Percentiles rank a stretch among this genome's conserved stretches.
phyloP scores from a whole-genome alignment of 2,888 invertebrate species.

The Disparrhopalites patrizii region DNA sequence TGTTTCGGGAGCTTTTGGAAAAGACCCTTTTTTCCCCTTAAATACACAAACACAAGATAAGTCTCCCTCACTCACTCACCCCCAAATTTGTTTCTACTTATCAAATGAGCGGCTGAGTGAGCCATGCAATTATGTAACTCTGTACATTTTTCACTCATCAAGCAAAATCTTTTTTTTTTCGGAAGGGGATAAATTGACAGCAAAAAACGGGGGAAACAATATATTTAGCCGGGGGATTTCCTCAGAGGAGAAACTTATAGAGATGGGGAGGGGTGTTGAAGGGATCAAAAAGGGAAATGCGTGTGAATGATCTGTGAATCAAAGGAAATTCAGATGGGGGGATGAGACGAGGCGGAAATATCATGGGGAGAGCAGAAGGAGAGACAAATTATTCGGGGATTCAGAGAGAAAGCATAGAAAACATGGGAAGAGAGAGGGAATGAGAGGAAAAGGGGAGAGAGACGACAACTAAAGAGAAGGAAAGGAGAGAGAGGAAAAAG shows the following conservation, averaged over 20 bases:
- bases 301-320: too few relatives aligned
- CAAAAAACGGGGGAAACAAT: neutral
- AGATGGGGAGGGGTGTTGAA: too few relatives aligned
- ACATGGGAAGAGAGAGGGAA: neutral
- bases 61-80: too few relatives aligned
- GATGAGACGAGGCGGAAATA: too few relatives aligned
- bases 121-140: neutral
- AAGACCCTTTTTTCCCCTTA: neutral
- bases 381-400: neutral
- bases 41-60: neutral
- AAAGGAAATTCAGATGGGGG: too few relatives aligned
- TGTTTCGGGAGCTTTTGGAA: neutral
- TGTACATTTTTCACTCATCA: constrained; percentile 1
- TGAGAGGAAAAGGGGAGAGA: neutral
- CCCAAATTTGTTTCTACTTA: too few relatives aligned
- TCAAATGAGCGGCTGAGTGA: neutral
- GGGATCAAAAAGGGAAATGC: too few relatives aligned
- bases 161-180: neutral
- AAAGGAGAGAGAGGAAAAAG: neutral
- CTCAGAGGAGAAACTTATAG: too few relatives aligned
- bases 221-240: too few relatives aligned
- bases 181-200: neutral
- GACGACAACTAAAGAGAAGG: neutral
- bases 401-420: neutral
- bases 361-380: too few relatives aligned